Base-by-base conservation (phyloP, 64 coral and sea anemone species). In the Stichodactyla helianthus region DNA sequence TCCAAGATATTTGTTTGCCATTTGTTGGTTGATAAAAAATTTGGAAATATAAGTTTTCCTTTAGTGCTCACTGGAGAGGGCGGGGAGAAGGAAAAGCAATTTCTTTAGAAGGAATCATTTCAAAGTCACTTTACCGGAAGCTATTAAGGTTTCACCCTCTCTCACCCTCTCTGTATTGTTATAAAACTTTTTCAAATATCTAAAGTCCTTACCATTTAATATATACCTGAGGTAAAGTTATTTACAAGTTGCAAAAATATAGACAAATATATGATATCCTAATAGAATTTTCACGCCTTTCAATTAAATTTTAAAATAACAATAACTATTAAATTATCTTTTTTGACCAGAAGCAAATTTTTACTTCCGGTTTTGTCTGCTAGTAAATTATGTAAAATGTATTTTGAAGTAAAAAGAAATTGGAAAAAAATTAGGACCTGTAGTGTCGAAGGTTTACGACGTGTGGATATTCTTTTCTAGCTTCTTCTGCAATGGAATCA, bases 401-500 rank as follows among this genome's bases (percentile, higher is more conserved):
- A 65, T 65, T n/a, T 65, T n/a, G 19, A 65, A 65, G 4, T 6
- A 65, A n/a, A 59, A 65, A 6, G 9, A 23, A n/a, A 65, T 22
- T 9, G 20, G 10, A n/a, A n/a, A 18, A 16, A 79, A 81, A 81
- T 16, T 18, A 70, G 16, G 64, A 81, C 35, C 52, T 51, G 78
- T 81, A 81, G 78, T 81, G 78, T 81, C 78, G 5, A 26, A 54
- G 78, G 15, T 81, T 20, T 51, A 81, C 52, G 52, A 81, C 28
- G 52, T 51, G 52, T 54, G 78, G 78, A 11, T 81, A 81, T 17
- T 81, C 78, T 5, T 54, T 19, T 18, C 31, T 81, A 50, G 78
- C 78, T 81, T 81, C 78, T 26, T n/a, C 78, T 81, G 78, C 13
- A 81, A 81, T 22, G 9, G 62, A 81, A 81, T 54, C 18, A 70